Evolutionary conservation across 2,888 invertebrate genomes (phyloP), one percentile per base, ranked within the genome.

Genomic region (Metacarcinus magister): DNA sequence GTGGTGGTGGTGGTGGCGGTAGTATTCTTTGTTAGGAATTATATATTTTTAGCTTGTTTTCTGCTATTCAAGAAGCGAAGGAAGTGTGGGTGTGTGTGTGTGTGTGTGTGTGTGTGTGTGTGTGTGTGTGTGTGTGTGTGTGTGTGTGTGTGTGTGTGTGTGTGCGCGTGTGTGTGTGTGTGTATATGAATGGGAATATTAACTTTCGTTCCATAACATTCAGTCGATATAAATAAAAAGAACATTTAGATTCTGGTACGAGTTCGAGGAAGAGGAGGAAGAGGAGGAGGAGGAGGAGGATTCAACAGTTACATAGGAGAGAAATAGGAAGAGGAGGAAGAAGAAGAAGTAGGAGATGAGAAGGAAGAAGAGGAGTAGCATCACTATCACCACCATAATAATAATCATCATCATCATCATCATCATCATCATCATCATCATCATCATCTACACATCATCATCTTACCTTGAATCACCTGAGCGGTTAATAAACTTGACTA

Each of bases 401-500:
- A n/a, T n/a, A n/a, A 87, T 60, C 67, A 60, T 60, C 67, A 60
- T 60, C 67, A 60, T 60, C 67, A 60, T 60, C 67, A 60, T 60
- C 67, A 60, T 60, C 67, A 60, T 60, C 67, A 60, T 60, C 67
- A 19, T 60, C 67, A 60, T 60, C 67, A 60, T 60, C 67, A 60
- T 60, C 87, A 16, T 87, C 87, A n/a, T n/a, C n/a, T n/a, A n/a
- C n/a, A n/a, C 54, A 54, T 10, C 54, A 54, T 54, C 54, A 54
- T 16, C 67, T 67, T 67, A 67, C 67, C 67, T 67, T 67, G 67
- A 67, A 67, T 67, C 67, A 67, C 67, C 67, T 67, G 67, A 67
- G n/a, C 48, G 46, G 19, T 32, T 89, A 92, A 54, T 93, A 95
- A 95, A 93, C 43, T 95, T 43, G 16, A 23, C 39, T 93, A 95